These are phyloP conservation scores for Sipha maydis DNA, from an alignment of 2,888 invertebrate species.

Conservation along the genomic window DNA sequence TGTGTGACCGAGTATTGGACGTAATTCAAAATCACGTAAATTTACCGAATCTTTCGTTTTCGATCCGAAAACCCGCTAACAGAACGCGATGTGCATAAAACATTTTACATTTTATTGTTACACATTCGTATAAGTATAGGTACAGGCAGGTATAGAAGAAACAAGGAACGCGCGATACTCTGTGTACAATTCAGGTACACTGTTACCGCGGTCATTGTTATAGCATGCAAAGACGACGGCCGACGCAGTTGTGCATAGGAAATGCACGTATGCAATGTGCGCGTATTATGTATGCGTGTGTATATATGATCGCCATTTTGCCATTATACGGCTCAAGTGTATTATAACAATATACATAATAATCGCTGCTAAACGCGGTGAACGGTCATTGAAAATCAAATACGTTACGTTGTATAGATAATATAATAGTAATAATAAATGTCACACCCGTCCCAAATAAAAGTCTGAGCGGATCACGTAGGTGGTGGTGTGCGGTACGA, in stretches of 20 bases:
- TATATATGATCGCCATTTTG: too few relatives aligned
- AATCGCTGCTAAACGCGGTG: too few relatives aligned
- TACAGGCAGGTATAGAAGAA: neutral
- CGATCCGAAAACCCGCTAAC: neutral
- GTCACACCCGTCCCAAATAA: too few relatives aligned
- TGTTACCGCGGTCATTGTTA: neutral
- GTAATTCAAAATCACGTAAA: constrained; percentile 29
- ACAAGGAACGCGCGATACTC: neutral
- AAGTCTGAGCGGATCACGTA: neutral
- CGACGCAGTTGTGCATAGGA: too few relatives aligned
- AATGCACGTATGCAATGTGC: too few relatives aligned
- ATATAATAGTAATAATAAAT: too few relatives aligned
- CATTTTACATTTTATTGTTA: neutral
- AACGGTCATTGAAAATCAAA: too few relatives aligned
- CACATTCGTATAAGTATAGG: neutral
- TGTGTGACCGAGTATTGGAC: neutral
- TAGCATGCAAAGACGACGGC: neutral
- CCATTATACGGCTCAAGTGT: too few relatives aligned
- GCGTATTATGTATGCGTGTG: too few relatives aligned
- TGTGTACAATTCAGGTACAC: neutral
- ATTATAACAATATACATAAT: too few relatives aligned
- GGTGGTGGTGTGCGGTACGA: neutral
- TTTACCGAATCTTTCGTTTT: constrained; percentile 1
- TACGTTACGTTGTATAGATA: too few relatives aligned
- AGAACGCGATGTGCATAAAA: neutral